Conservation (phyloP, 2,888 invertebrate genomes). For the Sipha maydis region DNA sequence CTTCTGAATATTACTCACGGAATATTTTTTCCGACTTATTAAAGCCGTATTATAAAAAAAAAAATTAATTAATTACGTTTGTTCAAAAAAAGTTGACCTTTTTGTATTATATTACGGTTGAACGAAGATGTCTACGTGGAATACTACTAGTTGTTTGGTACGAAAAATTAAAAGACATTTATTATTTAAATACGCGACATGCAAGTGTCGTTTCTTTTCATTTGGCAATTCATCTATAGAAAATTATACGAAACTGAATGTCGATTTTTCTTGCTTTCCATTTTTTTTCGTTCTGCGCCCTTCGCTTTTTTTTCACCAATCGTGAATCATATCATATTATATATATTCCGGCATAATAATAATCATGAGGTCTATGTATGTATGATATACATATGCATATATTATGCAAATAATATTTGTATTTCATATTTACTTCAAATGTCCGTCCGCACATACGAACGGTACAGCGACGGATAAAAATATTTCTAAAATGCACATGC, state of each 20-base stretch:
- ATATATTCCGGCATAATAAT: not conserved
- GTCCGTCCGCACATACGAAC: not conserved
- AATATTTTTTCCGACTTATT: not conserved
- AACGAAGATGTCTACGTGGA: not conserved
- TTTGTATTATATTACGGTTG: not conserved
- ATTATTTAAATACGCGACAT: slow-evolving; percentile 33
- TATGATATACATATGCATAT: not conserved
- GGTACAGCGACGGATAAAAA: not conserved
- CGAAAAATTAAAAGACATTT: slow-evolving; percentile 18
- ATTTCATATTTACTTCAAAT: slow-evolving; percentile 1
- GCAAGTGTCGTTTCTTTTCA: slow-evolving; percentile 37
- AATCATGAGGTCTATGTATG: not conserved
- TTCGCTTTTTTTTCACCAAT: not conserved
- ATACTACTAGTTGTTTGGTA: not conserved
- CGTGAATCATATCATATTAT: not conserved
- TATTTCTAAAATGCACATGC: not conserved
- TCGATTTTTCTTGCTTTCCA: slow-evolving; percentile 7
- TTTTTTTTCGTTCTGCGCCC: not conserved
- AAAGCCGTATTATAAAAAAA: no score
- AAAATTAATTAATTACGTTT: not conserved
- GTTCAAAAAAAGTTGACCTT: not conserved
- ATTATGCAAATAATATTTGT: not conserved
- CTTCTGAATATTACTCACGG: not conserved
- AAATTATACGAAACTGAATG: not conserved
- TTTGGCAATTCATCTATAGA: slow-evolving; percentile 1